Evolutionary conservation across 2,797 vertebrate species (phyloP).

Genomic region (Rhynchonycteris naso): DNA sequence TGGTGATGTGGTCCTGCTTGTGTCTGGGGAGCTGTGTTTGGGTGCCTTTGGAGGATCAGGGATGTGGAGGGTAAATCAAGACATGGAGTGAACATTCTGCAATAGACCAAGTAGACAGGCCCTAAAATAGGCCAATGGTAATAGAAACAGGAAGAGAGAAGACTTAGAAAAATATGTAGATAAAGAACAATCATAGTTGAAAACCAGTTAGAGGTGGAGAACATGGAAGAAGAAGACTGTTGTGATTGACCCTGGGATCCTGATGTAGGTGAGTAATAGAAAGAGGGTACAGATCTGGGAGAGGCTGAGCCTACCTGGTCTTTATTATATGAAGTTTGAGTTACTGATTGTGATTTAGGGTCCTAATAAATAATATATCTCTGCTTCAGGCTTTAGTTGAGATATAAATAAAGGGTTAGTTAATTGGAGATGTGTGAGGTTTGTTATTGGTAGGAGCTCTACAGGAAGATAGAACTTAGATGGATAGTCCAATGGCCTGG

Average conservation of each 20-base stretch:
- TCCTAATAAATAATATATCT: neutral
- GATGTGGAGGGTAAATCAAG: neutral
- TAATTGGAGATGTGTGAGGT: fast-evolving
- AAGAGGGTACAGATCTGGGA: neutral
- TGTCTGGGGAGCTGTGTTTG: neutral
- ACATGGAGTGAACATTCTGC: neutral
- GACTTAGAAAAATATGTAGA: neutral
- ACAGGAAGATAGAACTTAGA: fast-evolving
- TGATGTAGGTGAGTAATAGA: too few relatives aligned
- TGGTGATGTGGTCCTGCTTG: fast-evolving
- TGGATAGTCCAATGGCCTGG: fast-evolving
- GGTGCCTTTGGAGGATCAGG: too few relatives aligned
- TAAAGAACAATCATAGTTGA: neutral
- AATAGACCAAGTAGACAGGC: fast-evolving
- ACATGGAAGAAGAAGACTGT: fast-evolving
- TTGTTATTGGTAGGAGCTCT: fast-evolving
- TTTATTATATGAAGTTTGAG: neutral
- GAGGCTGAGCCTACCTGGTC: neutral
- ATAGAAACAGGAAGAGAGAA: neutral
- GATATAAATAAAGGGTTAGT: neutral
- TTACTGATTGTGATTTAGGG: neutral
- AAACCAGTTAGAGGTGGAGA: neutral
- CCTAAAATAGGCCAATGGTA: fast-evolving
- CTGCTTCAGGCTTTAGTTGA: neutral
- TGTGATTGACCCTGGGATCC: neutral